Base-by-base conservation (phyloP, 2,888 invertebrate genomes). In the Hirtodrosophila alboralis region DNA sequence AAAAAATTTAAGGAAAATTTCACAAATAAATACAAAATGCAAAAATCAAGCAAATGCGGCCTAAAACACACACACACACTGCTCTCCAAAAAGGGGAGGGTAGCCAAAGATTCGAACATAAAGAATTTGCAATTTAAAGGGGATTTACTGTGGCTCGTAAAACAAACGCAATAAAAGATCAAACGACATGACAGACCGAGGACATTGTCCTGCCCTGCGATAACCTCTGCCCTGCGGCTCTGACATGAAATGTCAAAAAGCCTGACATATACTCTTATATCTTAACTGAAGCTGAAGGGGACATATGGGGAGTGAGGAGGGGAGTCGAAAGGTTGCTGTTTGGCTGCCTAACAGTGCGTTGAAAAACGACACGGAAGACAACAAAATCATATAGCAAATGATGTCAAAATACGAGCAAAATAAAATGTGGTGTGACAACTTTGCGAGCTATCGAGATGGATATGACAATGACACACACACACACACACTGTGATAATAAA, bases 71-170 rank as follows among this genome's bases (percentile, higher is more conserved):
- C 26, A 10, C 45, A 37, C 18, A 12, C 23, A 7, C 41, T 18
- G 18, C 18, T 5, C 18, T 4, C 18, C 18, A 18, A 18, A 18
- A 34, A 18, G 41, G 12, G 12, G 37, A 4, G 45, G 36, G 28
- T 18, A 53, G 68, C 49, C 76, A 43, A 85, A 78, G 83, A 65
- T 65, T 79, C 76, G 72, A 76, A 75, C 85, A 83, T 85, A 85
- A 84, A 85, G 85, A 80, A 85, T 80, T 85, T 85, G 85, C 86
- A 81, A 81, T 85, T 85, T 85, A 75, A 81, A 81, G 80, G 85
- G 81, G 81, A 81, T 81, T 85, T 85, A 81, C 81, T 62, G 75
- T 44, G 65, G 59, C 76, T 81, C 81, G 86, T 85, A 81, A 85
- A 81, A 85, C 80, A 83, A 85, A 81, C 84, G 75, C 86, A 81